phyloP scores from a whole-genome alignment of 2,888 invertebrate species.

The Xestia c-nigrum region DNA sequence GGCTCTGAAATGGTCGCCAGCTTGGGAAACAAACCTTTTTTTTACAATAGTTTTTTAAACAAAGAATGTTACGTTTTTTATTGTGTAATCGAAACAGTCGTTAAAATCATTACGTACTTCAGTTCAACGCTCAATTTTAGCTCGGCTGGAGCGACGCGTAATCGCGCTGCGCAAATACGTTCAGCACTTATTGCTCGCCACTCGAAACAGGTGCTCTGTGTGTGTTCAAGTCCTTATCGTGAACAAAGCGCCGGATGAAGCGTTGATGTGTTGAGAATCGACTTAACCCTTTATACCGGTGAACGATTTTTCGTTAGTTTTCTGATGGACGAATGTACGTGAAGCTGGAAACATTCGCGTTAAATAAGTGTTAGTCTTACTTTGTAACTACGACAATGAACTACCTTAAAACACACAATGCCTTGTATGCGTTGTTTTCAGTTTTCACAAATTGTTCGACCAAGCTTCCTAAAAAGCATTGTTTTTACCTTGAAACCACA shows the following conservation, averaged over 20 bases:
- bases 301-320: conserved; percentile 55
- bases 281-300: conserved; percentile 70
- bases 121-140: conserved; percentile 72
- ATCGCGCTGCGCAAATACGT: conserved; percentile 88
- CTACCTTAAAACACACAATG: not conserved
- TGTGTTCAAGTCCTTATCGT: conserved; percentile 81
- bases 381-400: not conserved
- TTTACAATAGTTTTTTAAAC: conserved; percentile 38
- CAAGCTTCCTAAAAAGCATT: conserved; percentile 32
- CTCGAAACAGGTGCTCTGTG: conserved; percentile 84
- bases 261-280: conserved; percentile 72
- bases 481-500: conserved; percentile 40
- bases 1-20: conserved; percentile 18
- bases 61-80: conserved; percentile 55
- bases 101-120: conserved; percentile 66
- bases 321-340: conserved; percentile 25
- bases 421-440: not conserved
- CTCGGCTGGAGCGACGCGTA: conserved; percentile 79
- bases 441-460: conserved; percentile 20
- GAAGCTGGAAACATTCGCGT: conserved; percentile 9
- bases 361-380: not conserved
- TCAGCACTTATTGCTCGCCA: conserved; percentile 86
- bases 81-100: conserved; percentile 58
- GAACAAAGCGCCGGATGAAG: conserved; percentile 83
- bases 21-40: conserved; percentile 29